Conservation (phyloP, 30 jellyfish, hydroid and myxozoan species). For the Aurelia coerulea region DNA sequence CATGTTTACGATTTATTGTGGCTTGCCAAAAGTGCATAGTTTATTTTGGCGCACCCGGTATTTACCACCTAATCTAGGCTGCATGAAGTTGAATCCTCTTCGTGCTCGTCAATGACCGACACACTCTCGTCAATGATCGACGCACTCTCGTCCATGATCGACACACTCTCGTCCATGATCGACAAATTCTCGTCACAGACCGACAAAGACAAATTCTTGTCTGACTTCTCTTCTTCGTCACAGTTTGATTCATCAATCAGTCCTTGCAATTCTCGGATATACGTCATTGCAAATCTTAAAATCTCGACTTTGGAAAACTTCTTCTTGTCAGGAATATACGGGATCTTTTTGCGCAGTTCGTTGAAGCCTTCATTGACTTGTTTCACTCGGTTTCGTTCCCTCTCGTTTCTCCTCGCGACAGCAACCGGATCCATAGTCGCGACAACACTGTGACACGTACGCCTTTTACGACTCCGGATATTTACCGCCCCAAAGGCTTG, state of each 20-base stretch:
- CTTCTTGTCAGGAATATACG: conserved; percentile 89
- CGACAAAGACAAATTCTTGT: not conserved
- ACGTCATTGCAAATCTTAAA: conserved; percentile 88
- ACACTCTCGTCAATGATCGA: too few relatives aligned
- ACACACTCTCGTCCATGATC: too few relatives aligned
- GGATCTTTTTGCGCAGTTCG: conserved; percentile 82
- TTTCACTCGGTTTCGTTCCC: conserved; percentile 95
- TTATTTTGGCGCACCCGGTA: too few relatives aligned
- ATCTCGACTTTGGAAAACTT: conserved; percentile 94
- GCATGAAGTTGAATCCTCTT: too few relatives aligned
- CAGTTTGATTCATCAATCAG: conserved; percentile 66
- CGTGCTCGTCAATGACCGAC: too few relatives aligned
- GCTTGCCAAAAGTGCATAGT: too few relatives aligned
- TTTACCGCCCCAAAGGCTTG: conserved; percentile 31
- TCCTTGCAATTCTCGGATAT: conserved; percentile 79
- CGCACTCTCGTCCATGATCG: too few relatives aligned
- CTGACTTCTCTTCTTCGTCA: conserved; percentile 36
- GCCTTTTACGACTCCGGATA: conserved; percentile 69
- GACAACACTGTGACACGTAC: conserved; percentile 87
- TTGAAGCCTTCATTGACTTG: conserved; percentile 97
- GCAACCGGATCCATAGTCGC: conserved; percentile 99
- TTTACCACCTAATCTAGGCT: too few relatives aligned
- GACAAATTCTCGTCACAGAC: too few relatives aligned
- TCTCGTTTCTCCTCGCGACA: conserved; percentile 93
- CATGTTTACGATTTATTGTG: too few relatives aligned